Conservation (phyloP, 2,888 invertebrate genomes). For the Sinopyrophorus schimmeli region DNA sequence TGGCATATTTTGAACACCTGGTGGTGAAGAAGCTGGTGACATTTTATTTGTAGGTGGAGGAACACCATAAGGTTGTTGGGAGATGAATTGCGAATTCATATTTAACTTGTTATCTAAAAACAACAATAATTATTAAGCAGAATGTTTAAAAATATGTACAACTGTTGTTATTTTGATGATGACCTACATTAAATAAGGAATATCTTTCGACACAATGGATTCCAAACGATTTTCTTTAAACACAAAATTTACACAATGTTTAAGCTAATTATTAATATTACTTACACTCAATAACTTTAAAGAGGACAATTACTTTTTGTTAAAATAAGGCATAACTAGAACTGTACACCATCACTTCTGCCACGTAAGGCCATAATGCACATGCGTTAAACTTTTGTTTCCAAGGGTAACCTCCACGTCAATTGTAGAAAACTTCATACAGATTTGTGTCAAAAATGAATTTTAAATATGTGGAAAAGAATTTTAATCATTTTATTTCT, state of each 20-base stretch:
- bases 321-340: conserved; percentile 41
- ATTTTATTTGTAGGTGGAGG: conserved; percentile 50
- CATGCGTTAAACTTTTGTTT: conserved; percentile 51
- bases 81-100: conserved; percentile 61
- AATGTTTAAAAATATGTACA: too few relatives aligned
- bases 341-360: conserved; percentile 49
- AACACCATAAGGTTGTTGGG: conserved; percentile 46
- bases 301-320: conserved; percentile 20
- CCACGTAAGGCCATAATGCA: conserved; percentile 65
- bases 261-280: conserved; percentile 6
- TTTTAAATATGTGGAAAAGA: conserved; percentile 14
- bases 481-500: conserved; percentile 2
- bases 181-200: conserved; percentile 1
- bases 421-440: conserved; percentile 40
- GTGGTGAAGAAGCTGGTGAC: conserved; percentile 59
- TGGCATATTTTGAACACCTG: conserved; percentile 48
- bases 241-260: too few relatives aligned
- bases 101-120: conserved; percentile 38
- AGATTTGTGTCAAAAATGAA: conserved; percentile 17
- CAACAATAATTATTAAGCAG: conserved; percentile 11
- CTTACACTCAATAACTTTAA: conserved; percentile 18
- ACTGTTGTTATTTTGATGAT: background rate
- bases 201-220: background rate
- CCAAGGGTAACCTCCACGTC: conserved; percentile 54
- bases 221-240: too few relatives aligned